Evolutionary conservation across 2,888 invertebrate genomes (phyloP), one percentile per base, ranked within the genome.

Genomic region (Rotaria magnacalcarata): DNA sequence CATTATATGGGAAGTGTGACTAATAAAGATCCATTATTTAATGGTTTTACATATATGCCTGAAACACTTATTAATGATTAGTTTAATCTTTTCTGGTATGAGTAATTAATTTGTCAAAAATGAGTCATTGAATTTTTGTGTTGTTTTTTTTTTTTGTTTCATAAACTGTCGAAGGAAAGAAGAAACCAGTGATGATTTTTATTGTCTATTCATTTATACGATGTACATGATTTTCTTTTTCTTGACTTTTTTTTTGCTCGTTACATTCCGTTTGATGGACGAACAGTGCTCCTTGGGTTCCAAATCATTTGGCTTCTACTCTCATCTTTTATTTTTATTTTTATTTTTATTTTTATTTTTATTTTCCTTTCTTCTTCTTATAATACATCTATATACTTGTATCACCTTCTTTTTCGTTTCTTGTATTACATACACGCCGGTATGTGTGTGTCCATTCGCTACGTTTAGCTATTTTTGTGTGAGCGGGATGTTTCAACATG

Each of bases 1-100:
- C 47, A 80, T 24, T 80, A n/a, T 47, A 10, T 80, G 0, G 80
- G 80, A 7, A 80, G 80, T 80, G 80, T 80, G 8, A 80, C 80
- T 11, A 80, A 80, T 80, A 80, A 80, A 47, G 80, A 80, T 67
- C 84, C 85, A 54, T 43, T 80, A 41, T 87, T 87, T 34, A 58
- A 47, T 54, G 87, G 87, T 34, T 87, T 87, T 41, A 87, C 87
- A 43, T 87, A 87, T 56, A 41, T 85, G 21, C 75, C 47, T 21
- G 86, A 86, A 10, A 5, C 43, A 80, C 43, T 47, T 80, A 11
- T 80, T 4, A 80, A 21, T 80, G 21, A 24, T 47, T 80, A 47
- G 14, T 47, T 80, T n/a, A 8, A 21, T 47, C 4, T 80, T 24
- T 0, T 10, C 24, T n/a, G 80, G 47, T 47, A n/a, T 24, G 80